Percentiles rank a stretch among this genome's conserved stretches.
These are phyloP conservation scores for Seriola quinqueradiata DNA, from an alignment of 2,113 vertebrate genomes.

Conservation along the genomic window DNA sequence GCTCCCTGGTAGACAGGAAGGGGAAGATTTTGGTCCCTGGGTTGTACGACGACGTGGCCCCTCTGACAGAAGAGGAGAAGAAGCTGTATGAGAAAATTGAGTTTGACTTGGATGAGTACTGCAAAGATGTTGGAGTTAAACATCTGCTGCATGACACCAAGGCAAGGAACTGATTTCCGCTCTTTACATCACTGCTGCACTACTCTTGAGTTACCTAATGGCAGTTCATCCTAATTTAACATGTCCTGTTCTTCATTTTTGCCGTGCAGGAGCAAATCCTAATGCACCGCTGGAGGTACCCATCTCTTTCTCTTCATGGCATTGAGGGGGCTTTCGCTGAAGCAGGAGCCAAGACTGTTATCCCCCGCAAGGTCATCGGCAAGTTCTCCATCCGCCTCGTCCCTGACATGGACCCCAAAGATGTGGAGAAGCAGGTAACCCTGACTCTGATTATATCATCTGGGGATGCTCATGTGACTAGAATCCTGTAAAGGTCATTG, in stretches of 20 bases:
- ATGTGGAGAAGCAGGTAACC: constrained; percentile 89
- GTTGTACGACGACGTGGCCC: constrained; percentile 87
- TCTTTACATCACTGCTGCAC: neutral
- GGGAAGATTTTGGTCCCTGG: constrained; percentile 91
- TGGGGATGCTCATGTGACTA: neutral
- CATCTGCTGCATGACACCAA: constrained; percentile 89
- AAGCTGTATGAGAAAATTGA: constrained; percentile 92
- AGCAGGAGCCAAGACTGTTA: constrained; percentile 93
- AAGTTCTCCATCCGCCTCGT: constrained; percentile 98
- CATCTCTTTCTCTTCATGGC: constrained; percentile 97
- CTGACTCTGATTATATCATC: neutral
- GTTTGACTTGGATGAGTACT: constrained; percentile 92
- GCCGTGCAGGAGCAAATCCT: constrained; percentile 87
- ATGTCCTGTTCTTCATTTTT: fast-evolving
- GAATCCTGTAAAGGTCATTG: neutral
- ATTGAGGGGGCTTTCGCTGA: constrained; percentile 97
- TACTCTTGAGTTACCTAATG: fast-evolving
- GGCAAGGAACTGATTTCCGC: constrained; percentile 73
- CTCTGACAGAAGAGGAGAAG: constrained; percentile 88
- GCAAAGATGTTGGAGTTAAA: constrained; percentile 87
- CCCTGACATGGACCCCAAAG: constrained; percentile 93
- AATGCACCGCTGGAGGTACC: constrained; percentile 97
- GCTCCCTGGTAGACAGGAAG: constrained; percentile 87
- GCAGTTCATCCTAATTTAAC: neutral
- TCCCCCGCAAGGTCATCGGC: constrained; percentile 94